Evolutionary conservation across 1,140 invertebrate species (phyloP), one percentile per base, ranked within the genome.

Genomic region (Drosophila melanica): DNA sequence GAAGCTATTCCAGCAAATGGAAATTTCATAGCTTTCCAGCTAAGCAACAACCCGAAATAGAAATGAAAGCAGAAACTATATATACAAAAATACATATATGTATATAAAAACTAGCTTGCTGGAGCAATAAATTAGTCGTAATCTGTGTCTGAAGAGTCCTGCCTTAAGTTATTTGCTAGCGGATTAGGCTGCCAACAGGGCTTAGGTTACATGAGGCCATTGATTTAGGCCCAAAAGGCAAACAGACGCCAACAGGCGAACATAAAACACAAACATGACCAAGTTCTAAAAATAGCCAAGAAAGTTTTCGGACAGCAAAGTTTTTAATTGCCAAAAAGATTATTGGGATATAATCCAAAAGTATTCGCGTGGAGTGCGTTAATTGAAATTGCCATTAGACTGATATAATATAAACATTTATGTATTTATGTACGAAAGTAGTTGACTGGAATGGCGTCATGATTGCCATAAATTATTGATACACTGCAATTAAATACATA

Each of bases 391-490:
- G 69, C 63, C 60, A 59, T 62, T 47, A 37, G 39, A 20, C 48
- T 44, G 39, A 62, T 53, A 58, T 70, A 78, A 77, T 70, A 50
- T 69, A 66, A 69, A 85, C 68, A 72, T 67, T 82, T 77, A 74
- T 79, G 50, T 85, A 69, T 63, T 81, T 71, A 73, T 79, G 51
- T 82, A 64, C 51, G 50, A 69, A 80, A 65, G 77, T 60, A 71
- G 65, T 65, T 48, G 66, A 69, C 59, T 37, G 57, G 47, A 75
- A 77, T 85, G 82, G 79, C 75, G 78, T 87, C 78, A 85, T 81
- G 59, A 66, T 69, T 71, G 62, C 69, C 12, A 81, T 85, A 87
- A 87, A 85, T 81, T 81, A 87, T 81, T 87, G 65, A 85, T 85
- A 78, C 64, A 62, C 63, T 67, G 63, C 69, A 66, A 59, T 69